These are phyloP conservation scores for Tapera naevia DNA, from an alignment of 2,797 vertebrate species.

Conservation along the genomic window DNA sequence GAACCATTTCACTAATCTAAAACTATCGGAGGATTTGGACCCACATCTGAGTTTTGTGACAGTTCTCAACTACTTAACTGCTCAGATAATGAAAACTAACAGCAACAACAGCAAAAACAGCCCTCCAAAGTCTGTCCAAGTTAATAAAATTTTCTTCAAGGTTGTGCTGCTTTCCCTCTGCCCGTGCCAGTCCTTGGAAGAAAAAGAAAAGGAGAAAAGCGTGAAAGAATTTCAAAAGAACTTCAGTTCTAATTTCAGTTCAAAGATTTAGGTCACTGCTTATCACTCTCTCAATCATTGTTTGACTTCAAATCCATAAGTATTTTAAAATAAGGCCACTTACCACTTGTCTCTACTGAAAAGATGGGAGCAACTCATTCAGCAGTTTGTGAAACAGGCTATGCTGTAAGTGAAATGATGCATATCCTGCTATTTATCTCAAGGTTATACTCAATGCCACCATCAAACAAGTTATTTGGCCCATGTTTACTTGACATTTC, in stretches of 20 bases:
- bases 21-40: neutral
- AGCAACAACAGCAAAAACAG: neutral
- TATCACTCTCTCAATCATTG: neutral
- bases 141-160: neutral
- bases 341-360: neutral
- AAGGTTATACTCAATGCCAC: neutral
- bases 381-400: neutral
- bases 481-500: neutral
- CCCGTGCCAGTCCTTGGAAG: neutral
- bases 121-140: neutral
- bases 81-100: neutral
- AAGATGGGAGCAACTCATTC: neutral
- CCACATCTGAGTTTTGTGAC: neutral
- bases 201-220: fast-evolving
- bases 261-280: neutral
- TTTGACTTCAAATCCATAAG: neutral
- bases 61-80: neutral
- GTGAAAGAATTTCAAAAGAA: neutral
- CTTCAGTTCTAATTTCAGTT: neutral
- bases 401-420: neutral
- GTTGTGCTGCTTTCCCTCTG: neutral
- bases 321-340: neutral
- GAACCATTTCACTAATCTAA: neutral
- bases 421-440: conserved; percentile 8
- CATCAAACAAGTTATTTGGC: neutral